Base-by-base conservation (phyloP, 2,113 vertebrate species). In the Misgurnus mizolepis region DNA sequence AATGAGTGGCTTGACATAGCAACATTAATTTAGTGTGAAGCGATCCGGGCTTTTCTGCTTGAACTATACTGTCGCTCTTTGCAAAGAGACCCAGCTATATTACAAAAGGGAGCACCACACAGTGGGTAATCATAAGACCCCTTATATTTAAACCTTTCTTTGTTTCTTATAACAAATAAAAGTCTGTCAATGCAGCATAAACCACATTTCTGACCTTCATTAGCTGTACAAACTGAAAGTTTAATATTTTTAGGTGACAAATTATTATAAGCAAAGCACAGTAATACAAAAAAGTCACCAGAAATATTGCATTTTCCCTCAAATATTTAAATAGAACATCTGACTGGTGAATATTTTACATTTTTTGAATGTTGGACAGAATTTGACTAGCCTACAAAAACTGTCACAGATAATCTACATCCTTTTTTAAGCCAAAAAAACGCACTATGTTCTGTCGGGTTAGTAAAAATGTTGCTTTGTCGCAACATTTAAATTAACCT, bases 241-340 rank as follows among this genome's bases (percentile, higher is more conserved):
- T 58, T 56, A 7, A 56, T n/a, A 11, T n/a, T 14, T 12, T 55
- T 55, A 18, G 7, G 17, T 18, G 27, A 61, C 14, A 45, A 22
- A 74, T 45, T 12, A 74, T 60, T 43, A 22, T 43, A 60, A 45
- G 6, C 8, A n/a, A 4, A 15, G 5, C 10, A 7, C 53, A 56
- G 34, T 27, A 41, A 43, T 34, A 14, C 70, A 58, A 43, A 73
- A 17, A 75, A 6, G 7, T 75, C 43, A 62, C 45, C 58, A 62
- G 18, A 27, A 43, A 43, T 58, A 4, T 14, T 14, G 14, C 8
- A 47, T 64, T 43, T 49, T 27, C 10, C 41, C 72, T 10, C 7
- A 75, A 75, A 47, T 17, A 34, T 18, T 60, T 22, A 75, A 75
- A 43, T 49, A 34, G 14, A 62, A 11, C 41, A 62, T 75, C 41